These are phyloP conservation scores for Semnornis frantzii DNA, from an alignment of 2,113 vertebrate species.

Conservation along the genomic window DNA sequence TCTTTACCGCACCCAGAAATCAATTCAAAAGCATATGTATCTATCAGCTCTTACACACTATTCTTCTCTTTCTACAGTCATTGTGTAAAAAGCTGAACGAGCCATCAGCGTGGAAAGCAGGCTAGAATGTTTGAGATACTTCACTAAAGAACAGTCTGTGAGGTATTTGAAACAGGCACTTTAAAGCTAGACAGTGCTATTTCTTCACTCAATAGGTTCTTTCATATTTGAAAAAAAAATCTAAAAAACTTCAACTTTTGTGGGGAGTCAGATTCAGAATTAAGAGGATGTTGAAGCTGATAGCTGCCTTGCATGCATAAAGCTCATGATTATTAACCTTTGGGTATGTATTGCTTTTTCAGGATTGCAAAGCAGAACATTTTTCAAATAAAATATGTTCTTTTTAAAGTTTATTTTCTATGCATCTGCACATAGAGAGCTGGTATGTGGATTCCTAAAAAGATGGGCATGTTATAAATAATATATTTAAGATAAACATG, in stretches of 20 bases:
- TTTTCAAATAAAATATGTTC: background rate
- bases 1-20: background rate
- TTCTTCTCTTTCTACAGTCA: background rate
- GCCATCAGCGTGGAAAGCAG: background rate
- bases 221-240: background rate
- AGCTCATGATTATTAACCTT: background rate
- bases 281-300: background rate
- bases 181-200: background rate
- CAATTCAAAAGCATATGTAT: background rate
- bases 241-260: background rate
- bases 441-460: background rate
- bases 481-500: background rate
- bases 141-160: background rate
- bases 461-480: background rate
- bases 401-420: background rate
- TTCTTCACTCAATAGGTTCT: background rate
- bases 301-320: background rate
- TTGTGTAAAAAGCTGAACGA: background rate
- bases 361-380: background rate
- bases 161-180: background rate
- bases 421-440: background rate
- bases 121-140: background rate
- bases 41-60: background rate
- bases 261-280: background rate
- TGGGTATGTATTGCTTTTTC: background rate